A percentile compares a stretch with the other conserved stretches of the same genome.
Conservation (phyloP, 30 jellyfish, hydroid and myxozoan genomes). For the Aurelia aurita region DNA sequence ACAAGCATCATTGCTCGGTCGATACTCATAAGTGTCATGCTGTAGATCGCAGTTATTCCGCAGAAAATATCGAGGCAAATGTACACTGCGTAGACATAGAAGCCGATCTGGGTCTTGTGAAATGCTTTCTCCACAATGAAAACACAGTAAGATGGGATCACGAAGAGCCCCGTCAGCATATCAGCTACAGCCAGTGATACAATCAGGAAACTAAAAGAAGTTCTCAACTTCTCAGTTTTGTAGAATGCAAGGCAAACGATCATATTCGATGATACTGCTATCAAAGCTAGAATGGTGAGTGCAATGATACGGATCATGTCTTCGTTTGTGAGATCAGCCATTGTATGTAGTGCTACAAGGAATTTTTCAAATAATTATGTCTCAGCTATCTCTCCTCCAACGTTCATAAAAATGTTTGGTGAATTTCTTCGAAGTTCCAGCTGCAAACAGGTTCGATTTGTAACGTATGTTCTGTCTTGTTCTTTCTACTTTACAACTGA, state of each 20-base stretch:
- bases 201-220: slow-evolving; percentile 39
- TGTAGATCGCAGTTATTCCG: slow-evolving; percentile 60
- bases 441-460: no score
- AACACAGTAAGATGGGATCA: slow-evolving; percentile 55
- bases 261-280: slow-evolving; percentile 30
- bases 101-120: not conserved
- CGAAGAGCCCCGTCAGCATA: slow-evolving; percentile 49
- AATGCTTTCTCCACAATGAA: slow-evolving; percentile 17
- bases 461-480: no score
- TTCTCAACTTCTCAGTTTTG: slow-evolving; percentile 43
- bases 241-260: slow-evolving; percentile 46
- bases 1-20: slow-evolving; percentile 58
- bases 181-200: slow-evolving; percentile 63
- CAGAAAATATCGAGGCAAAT: slow-evolving; percentile 50
- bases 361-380: no score
- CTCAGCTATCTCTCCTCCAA: no score
- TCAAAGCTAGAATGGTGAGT: slow-evolving; percentile 15
- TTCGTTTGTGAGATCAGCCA: slow-evolving; percentile 33
- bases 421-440: no score
- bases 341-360: not conserved
- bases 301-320: slow-evolving; percentile 4
- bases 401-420: no score
- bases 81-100: slow-evolving; percentile 38
- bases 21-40: slow-evolving; percentile 63
- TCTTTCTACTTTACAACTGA: no score